phyloP scores from a whole-genome alignment of 2,113 vertebrate species.

The Lepisosteus oculatus region DNA sequence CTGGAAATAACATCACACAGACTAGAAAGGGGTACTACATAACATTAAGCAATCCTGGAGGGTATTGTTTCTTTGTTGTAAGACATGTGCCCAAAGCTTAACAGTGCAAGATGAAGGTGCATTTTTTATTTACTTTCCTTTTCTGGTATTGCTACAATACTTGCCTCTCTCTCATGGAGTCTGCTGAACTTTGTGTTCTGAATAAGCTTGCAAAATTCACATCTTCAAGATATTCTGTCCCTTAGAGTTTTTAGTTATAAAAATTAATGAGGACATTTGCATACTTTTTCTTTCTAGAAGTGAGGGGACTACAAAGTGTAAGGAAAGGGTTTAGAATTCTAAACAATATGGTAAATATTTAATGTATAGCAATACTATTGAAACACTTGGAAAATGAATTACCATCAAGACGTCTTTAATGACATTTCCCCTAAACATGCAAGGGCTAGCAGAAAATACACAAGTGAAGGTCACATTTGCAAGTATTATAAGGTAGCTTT shows the following conservation, averaged over 20 bases:
- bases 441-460: constrained; percentile 52
- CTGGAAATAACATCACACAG: too few species aligned
- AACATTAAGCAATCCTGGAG: too few species aligned
- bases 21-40: too few species aligned
- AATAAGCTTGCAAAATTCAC: not conserved
- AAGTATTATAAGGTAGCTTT: constrained; percentile 71
- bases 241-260: constrained; percentile 1
- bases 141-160: too few species aligned
- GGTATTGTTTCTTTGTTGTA: too few species aligned
- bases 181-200: not conserved
- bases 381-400: constrained; percentile 8
- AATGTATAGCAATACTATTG: not conserved
- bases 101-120: too few species aligned
- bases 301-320: not conserved
- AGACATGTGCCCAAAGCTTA: too few species aligned
- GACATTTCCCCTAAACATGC: constrained; percentile 68
- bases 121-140: too few species aligned
- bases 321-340: not conserved
- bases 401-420: constrained; percentile 44
- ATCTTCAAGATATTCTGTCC: not conserved
- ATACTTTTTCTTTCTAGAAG: not conserved
- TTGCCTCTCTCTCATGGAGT: not conserved
- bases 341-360: constrained; percentile 5
- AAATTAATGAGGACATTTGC: not conserved
- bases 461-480: constrained; percentile 78